Evolutionary conservation across 30 jellyfish, hydroid and myxozoan species (phyloP), one percentile per base, ranked within the genome.

Genomic region (Aurelia aurita): DNA sequence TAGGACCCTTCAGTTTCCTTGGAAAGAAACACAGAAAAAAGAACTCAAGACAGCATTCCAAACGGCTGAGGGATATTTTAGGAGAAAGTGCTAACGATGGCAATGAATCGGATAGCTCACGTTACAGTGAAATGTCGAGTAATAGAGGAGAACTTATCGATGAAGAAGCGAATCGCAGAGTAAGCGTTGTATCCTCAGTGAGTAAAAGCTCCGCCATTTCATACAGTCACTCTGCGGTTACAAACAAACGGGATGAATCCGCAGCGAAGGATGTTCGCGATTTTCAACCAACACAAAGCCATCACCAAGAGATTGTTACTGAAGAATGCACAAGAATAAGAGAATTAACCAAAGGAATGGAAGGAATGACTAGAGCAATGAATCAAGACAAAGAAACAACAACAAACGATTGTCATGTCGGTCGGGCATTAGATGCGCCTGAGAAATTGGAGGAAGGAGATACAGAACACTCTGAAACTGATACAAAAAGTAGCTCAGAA

Each of bases 261-360:
- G 67, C 82, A 15, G 76, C 27, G 27, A 51, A 80, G 11, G 49
- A 54, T 70, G 93, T 43, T 21, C 66, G 47, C 31, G 63, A 59
- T 18, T 21, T 19, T 32, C 64, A 46, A 22, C 20, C 32, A 18
- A 45, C 66, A 83, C 87, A 71, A 71, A 69, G 44, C 70, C 27
- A 39, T 14, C 69, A 68, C n/a, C 68, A 54, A 55, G 46, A 55
- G 55, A 58, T 58, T 83, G 80, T 83, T 60, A 22, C 46, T 27
- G 81, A 83, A 71, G 93, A 83, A 83, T 83, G 93, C 87, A 5
- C 43, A 15, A 46, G 81, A 35, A 83, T 83, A 71, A 53, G 22
- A 39, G 83, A 83, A 26, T 35, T 83, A 70, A 83, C 93, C 87
- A 65, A 83, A 69, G 84, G 93, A 83, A 83, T 83, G 77, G 77